Conservation (phyloP, 2,888 invertebrate species). For the Notodonta dromedarius region DNA sequence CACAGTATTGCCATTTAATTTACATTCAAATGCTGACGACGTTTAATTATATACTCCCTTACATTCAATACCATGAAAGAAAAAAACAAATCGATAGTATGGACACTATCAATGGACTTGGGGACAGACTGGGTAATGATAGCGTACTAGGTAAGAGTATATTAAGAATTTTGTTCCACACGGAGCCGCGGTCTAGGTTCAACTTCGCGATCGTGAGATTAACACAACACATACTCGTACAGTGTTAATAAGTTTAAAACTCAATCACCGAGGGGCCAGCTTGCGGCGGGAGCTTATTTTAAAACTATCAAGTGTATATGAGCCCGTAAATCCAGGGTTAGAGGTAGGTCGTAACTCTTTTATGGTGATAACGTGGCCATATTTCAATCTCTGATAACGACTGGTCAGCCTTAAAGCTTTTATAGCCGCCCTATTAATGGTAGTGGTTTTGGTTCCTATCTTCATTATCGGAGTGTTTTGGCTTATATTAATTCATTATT, state of each 20-base stretch:
- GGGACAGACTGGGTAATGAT: no score
- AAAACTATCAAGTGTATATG: constrained; percentile 37
- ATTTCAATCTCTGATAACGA: constrained; percentile 43
- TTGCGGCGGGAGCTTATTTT: constrained; percentile 8
- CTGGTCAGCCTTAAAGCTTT: constrained; percentile 52
- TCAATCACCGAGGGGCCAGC: constrained; percentile 1
- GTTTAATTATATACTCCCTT: no score
- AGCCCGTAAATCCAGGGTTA: constrained; percentile 32
- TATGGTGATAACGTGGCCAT: constrained; percentile 58
- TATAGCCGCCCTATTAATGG: constrained; percentile 32
- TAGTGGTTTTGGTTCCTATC: constrained; percentile 1
- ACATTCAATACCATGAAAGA: no score
- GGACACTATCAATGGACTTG: no score
- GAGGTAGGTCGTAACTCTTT: constrained; percentile 58
- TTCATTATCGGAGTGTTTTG: constrained; percentile 7
- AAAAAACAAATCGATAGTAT: no score
- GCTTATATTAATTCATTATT: not conserved
- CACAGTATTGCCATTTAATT: no score
- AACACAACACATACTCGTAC: no score
- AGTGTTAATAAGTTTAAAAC: constrained; percentile 2
- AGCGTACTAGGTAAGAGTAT: no score
- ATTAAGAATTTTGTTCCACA: no score
- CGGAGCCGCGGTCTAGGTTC: no score
- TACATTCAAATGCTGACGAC: no score
- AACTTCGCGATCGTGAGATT: no score